Conservation (phyloP, 1,140 invertebrate species). For the Drosophila pachea region DNA sequence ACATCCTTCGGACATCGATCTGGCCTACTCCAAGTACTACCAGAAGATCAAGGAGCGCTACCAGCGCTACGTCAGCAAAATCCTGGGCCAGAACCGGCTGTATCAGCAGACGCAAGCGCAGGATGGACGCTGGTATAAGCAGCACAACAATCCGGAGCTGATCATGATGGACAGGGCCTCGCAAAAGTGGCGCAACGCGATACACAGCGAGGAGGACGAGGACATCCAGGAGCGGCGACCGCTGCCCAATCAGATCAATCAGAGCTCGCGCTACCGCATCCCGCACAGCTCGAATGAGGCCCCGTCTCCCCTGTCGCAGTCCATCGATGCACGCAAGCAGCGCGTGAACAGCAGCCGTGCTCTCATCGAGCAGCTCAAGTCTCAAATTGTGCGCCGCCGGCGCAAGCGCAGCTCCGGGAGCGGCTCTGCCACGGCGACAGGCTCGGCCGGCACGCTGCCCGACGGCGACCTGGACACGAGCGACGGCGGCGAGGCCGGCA, state of each 20-base stretch:
- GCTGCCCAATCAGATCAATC: constrained; percentile 57
- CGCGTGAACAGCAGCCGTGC: constrained; percentile 39
- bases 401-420: constrained; percentile 61
- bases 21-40: constrained; percentile 74
- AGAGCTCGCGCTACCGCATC: constrained; percentile 38
- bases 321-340: constrained; percentile 6
- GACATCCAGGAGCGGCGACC: constrained; percentile 34
- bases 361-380: constrained; percentile 70
- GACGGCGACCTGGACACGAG: constrained; percentile 58
- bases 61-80: constrained; percentile 71
- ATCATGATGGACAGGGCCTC: constrained; percentile 53
- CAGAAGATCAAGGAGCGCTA: constrained; percentile 74
- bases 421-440: constrained; percentile 12
- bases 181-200: constrained; percentile 46
- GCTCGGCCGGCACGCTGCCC: constrained; percentile 31
- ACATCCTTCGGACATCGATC: constrained; percentile 53
- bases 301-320: constrained; percentile 14
- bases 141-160: constrained; percentile 55
- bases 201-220: constrained; percentile 8
- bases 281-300: constrained; percentile 43
- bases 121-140: constrained; percentile 56
- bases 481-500: constrained; percentile 52
- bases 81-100: constrained; percentile 54
- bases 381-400: constrained; percentile 65
- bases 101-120: constrained; percentile 52